phyloP scores from a whole-genome alignment of 2,888 invertebrate genomes.

The Pyralis farinalis region DNA sequence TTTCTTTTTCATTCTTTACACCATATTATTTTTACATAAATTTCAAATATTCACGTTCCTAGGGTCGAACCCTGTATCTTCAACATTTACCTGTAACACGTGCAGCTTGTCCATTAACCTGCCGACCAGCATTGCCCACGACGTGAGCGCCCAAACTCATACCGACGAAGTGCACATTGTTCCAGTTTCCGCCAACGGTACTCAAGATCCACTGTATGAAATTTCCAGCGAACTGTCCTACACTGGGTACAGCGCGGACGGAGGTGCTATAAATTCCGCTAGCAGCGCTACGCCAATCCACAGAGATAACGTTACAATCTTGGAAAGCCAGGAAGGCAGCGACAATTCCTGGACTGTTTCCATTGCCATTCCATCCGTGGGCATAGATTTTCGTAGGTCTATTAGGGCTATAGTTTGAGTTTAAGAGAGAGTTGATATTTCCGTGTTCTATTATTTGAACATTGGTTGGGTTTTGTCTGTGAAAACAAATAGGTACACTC shows the following conservation, averaged over 20 bases:
- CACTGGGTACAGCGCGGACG: constrained; percentile 22
- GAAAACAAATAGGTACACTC: no score
- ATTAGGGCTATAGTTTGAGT: constrained; percentile 34
- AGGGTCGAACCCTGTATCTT: no score
- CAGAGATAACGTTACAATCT: constrained; percentile 43
- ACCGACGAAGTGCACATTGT: constrained; percentile 46
- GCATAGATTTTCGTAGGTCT: constrained; percentile 36
- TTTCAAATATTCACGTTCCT: no score
- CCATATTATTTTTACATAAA: no score
- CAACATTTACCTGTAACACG: constrained; percentile 32
- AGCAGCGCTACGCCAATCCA: constrained; percentile 41
- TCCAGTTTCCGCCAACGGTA: constrained; percentile 38
- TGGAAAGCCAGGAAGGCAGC: constrained; percentile 30
- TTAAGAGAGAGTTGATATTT: constrained; percentile 30
- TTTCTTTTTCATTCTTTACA: no score
- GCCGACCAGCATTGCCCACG: constrained; percentile 42
- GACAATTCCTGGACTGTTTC: constrained; percentile 11
- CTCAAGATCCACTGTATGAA: constrained; percentile 40
- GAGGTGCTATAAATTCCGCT: constrained; percentile 15
- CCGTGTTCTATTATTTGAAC: constrained; percentile 27
- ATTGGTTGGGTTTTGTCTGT: no score
- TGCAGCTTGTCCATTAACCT: constrained; percentile 22
- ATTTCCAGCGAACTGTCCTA: constrained; percentile 29
- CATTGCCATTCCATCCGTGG: constrained; percentile 44
- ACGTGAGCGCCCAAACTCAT: constrained; percentile 56